Evolutionary conservation across 2,888 invertebrate genomes (phyloP).

Genomic region (Cephus pulcher): DNA sequence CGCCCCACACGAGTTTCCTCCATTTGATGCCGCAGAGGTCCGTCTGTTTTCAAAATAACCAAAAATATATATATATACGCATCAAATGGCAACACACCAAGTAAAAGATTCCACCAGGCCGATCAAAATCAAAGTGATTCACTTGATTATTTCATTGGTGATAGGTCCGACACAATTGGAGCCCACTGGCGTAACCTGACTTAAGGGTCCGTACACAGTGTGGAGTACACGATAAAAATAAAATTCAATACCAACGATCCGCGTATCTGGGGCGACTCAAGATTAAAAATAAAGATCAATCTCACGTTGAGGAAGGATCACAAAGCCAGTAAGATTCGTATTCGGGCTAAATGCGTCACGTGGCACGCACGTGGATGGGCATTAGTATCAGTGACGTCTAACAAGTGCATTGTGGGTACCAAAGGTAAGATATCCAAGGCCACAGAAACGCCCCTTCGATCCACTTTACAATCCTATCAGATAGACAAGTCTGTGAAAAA

Average conservation of each 20-base stretch:
- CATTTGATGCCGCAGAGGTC: conserved; percentile 99
- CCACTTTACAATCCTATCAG: background rate
- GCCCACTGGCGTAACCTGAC: background rate
- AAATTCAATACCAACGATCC: background rate
- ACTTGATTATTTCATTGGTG: background rate
- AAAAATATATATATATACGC: background rate
- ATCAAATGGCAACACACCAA: background rate
- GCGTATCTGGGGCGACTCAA: background rate
- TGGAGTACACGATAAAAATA: background rate
- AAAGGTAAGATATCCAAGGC: background rate
- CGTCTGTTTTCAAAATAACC: conserved; percentile 79
- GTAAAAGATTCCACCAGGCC: too few species aligned
- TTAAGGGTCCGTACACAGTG: background rate
- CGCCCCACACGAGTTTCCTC: conserved; percentile 93
- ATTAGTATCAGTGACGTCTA: background rate
- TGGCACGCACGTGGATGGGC: background rate
- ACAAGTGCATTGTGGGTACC: background rate
- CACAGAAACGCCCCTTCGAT: background rate
- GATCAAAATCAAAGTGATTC: background rate
- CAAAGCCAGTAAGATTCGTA: background rate
- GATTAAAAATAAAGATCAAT: background rate
- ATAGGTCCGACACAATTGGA: background rate
- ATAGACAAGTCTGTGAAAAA: too few species aligned
- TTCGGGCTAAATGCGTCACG: background rate
- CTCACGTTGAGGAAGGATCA: background rate